These are phyloP conservation scores for Ceyx cyanopectus DNA, from an alignment of 2,113 vertebrate genomes.

Conservation along the genomic window DNA sequence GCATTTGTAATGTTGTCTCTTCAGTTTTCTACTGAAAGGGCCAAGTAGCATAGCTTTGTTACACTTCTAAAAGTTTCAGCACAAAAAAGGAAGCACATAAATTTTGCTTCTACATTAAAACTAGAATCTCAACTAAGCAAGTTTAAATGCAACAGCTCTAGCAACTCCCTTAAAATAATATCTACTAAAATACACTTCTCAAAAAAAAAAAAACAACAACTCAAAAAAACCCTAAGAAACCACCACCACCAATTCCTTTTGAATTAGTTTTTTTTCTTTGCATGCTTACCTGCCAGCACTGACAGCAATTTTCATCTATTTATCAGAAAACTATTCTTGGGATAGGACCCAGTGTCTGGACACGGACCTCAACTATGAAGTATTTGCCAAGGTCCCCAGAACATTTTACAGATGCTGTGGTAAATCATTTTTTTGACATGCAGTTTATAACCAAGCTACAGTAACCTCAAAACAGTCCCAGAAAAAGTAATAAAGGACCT, in stretches of 20 bases:
- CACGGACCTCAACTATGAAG: not conserved
- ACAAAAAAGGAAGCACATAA: not conserved
- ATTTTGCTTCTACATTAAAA: not conserved
- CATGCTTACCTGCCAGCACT: not conserved
- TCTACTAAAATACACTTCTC: not conserved
- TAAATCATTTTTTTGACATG: not conserved
- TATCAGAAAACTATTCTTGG: not conserved
- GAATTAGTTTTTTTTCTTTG: not conserved
- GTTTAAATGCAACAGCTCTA: not conserved
- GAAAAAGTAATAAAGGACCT: not conserved
- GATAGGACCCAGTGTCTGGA: not conserved
- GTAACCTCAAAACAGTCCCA: not conserved
- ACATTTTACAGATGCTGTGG: not conserved
- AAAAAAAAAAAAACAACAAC: not conserved
- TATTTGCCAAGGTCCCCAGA: not conserved
- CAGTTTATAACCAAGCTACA: conserved; percentile 8
- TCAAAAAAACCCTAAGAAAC: no score
- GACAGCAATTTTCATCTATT: not conserved
- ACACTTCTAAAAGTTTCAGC: not conserved
- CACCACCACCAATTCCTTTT: not conserved
- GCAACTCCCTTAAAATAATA: not conserved
- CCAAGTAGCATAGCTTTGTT: not conserved
- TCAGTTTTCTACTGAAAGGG: not conserved
- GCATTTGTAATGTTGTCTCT: not conserved
- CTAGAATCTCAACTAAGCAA: not conserved